Evolutionary conservation across 2,113 vertebrate genomes (phyloP).

Genomic region (Panurus biarmicus): DNA sequence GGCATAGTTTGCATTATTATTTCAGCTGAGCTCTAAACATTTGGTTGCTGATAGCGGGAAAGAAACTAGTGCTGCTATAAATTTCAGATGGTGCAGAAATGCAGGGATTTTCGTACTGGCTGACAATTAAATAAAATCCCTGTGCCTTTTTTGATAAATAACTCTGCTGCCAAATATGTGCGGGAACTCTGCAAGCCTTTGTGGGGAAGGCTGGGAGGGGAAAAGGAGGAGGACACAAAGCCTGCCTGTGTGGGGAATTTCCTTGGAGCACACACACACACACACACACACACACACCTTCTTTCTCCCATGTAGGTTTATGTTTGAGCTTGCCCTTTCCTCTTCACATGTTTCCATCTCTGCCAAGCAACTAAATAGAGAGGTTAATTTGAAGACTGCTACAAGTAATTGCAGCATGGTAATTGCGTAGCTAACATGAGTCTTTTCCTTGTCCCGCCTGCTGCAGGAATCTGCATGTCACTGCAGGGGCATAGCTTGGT

Average conservation of each 20-base stretch:
- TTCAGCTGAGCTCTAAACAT: slow-evolving; percentile 67
- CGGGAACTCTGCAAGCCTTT: neutral
- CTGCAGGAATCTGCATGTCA: neutral
- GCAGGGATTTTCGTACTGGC: neutral
- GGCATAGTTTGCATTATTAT: slow-evolving; percentile 64
- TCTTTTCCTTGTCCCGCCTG: neutral
- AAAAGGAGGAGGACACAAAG: neutral
- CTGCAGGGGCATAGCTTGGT: neutral
- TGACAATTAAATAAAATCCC: slow-evolving; percentile 37
- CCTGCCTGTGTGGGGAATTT: neutral
- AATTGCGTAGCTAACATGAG: neutral
- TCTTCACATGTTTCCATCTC: neutral
- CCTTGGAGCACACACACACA: neutral
- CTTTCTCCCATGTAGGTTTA: neutral
- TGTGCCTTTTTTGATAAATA: slow-evolving; percentile 41
- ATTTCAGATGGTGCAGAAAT: slow-evolving; percentile 27
- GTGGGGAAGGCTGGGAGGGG: neutral
- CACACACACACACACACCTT: neutral
- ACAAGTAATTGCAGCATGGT: neutral
- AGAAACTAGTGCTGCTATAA: slow-evolving; percentile 55
- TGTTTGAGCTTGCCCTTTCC: slow-evolving; percentile 29
- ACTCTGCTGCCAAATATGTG: slow-evolving; percentile 26
- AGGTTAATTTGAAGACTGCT: neutral
- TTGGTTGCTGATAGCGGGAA: slow-evolving; percentile 47
- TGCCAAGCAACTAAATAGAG: slow-evolving; percentile 18